These are phyloP conservation scores for Oscheius sp. DNA, from an alignment of 2,888 invertebrate species.

Conservation along the genomic window DNA sequence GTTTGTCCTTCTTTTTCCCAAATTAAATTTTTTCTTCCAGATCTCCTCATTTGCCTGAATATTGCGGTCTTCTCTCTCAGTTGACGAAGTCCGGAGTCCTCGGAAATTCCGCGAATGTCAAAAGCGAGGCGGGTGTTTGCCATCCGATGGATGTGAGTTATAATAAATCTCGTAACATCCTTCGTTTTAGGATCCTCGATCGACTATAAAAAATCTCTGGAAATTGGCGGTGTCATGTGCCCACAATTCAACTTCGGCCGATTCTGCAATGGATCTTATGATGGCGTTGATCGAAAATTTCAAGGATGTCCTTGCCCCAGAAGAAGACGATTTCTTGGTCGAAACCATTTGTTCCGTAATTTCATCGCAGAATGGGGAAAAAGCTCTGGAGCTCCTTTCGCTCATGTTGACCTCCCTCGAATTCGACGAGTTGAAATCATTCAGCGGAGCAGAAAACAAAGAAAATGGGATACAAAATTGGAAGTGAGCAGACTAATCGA, in stretches of 20 bases:
- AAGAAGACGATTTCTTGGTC: slow-evolving; percentile 3
- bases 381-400: background rate
- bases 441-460: slow-evolving; percentile 20
- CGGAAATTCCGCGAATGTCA: slow-evolving; percentile 17
- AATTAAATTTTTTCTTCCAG: background rate
- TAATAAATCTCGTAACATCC: no score
- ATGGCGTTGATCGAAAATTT: slow-evolving; percentile 8
- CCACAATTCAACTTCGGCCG: background rate
- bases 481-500: slow-evolving; percentile 27
- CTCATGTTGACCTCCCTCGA: slow-evolving; percentile 7
- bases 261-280: slow-evolving; percentile 15
- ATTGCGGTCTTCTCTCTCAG: background rate
- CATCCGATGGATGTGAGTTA: slow-evolving; percentile 4
- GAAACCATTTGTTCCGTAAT: slow-evolving; percentile 17
- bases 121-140: background rate
- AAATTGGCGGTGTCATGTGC: slow-evolving; percentile 12
- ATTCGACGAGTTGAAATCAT: slow-evolving; percentile 14
- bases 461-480: slow-evolving; percentile 12
- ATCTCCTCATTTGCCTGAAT: background rate
- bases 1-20: background rate
- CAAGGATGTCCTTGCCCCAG: slow-evolving; percentile 13
- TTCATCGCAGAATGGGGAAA: background rate
- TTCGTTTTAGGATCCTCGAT: slow-evolving; percentile 31
- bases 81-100: background rate
- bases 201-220: slow-evolving; percentile 16